Evolutionary conservation across 1,140 invertebrate genomes (phyloP).

Genomic region (Magallana angulata): DNA sequence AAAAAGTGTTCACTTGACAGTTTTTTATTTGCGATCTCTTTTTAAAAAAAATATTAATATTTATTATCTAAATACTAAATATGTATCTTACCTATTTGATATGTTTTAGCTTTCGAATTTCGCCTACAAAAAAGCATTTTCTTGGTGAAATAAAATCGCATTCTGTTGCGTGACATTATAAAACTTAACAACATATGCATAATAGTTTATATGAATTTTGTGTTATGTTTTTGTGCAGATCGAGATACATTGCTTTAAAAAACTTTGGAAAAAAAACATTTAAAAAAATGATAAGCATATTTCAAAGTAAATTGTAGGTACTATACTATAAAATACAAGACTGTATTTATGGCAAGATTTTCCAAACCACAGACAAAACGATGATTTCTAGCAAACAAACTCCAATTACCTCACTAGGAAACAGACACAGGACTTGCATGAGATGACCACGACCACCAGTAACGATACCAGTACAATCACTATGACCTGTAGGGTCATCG

Average conservation of each 20-base stretch:
- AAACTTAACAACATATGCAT: background rate
- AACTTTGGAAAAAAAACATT: too few species aligned
- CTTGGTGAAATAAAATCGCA: background rate
- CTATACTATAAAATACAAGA: too few species aligned
- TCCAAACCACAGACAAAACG: background rate
- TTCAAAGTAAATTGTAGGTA: too few species aligned
- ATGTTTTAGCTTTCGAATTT: background rate
- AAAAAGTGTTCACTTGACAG: background rate
- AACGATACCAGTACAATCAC: background rate
- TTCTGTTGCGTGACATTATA: background rate
- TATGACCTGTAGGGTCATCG: too few species aligned
- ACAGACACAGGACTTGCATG: background rate
- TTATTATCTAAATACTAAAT: background rate
- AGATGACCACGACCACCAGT: background rate
- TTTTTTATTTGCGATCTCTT: background rate
- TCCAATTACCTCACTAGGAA: background rate
- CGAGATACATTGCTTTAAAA: too few species aligned
- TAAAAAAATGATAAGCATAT: too few species aligned
- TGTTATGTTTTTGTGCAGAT: too few species aligned
- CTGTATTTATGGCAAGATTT: too few species aligned
- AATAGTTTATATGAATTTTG: background rate
- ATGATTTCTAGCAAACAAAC: background rate
- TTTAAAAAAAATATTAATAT: background rate
- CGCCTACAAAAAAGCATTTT: background rate
- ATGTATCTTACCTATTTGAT: background rate